Base-by-base conservation (phyloP, 2,888 invertebrate genomes). In the Notodonta ziczac region DNA sequence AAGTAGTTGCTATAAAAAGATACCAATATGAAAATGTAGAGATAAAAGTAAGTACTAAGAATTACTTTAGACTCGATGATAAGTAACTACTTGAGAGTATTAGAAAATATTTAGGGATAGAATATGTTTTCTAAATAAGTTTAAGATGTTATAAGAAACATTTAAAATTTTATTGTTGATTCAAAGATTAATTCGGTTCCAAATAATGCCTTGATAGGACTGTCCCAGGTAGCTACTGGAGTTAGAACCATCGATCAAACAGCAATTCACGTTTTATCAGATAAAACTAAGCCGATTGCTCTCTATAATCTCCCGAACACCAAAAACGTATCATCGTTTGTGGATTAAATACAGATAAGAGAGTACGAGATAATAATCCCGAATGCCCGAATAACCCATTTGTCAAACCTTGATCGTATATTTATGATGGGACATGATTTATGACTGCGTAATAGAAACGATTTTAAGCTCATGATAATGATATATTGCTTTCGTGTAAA, bases 261-360 rank as follows among this genome's bases (percentile, higher is more conserved):
- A 77, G 62, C 72, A 74, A 79, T 81, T 74, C 69, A 70, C 59
- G 63, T 56, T 73, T 87, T 90, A 90, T 90, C 91, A 74, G 89
- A 90, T 90, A 90, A 87, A 76, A 66, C 68, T 78, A 77, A 84
- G 79, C 82, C 80, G 79, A 88, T 87, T 87, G 85, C 72, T 80
- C 77, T 76, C 72, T 79, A 80, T 81, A 84, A 85, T 87, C 86
- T 83, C 81, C 64, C 76, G 72, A 81, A 82, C 81, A 80, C 74
- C 75, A 75, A 44, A 78, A 82, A 82, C 67, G 74, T 74, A 74
- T 77, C 72, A 60, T 65, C 62, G 54, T 60, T 52, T 61, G 65
- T 52, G 60, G 60, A 65, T 62, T 59, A 63, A 61, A 64, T 32
- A 52, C 50, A n/a, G 70, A 72, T 70, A 73, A 69, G 16, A 48